These are phyloP conservation scores for Pelmatolapia mariae DNA, from an alignment of 2,113 vertebrate species.

Conservation along the genomic window DNA sequence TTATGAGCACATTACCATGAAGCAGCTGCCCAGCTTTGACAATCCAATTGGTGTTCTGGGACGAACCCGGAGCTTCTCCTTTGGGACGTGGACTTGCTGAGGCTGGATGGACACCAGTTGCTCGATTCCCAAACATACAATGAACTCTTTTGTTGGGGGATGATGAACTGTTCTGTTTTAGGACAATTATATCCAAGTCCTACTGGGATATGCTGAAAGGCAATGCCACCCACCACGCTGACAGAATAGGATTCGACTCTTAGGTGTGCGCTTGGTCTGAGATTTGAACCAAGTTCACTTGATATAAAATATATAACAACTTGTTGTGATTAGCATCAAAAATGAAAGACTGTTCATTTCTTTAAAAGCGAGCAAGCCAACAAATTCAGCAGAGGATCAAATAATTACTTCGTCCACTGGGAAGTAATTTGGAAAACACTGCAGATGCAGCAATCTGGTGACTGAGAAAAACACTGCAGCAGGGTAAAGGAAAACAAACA, in stretches of 20 bases:
- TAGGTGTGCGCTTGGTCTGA: not conserved
- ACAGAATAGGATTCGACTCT: not conserved
- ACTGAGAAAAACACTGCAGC: not conserved
- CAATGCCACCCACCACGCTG: not conserved
- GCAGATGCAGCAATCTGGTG: not conserved
- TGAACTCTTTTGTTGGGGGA: not conserved
- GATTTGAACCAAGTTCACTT: not conserved
- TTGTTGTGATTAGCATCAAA: not conserved
- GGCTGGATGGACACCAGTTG: conserved; percentile 1
- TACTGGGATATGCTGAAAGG: not conserved
- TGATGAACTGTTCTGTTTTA: not conserved
- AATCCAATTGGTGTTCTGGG: conserved; percentile 28
- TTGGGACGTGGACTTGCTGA: conserved; percentile 1
- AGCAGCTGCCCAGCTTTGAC: conserved; percentile 45
- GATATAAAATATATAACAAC: not conserved
- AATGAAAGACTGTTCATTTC: not conserved
- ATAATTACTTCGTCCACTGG: not conserved
- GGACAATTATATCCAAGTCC: not conserved
- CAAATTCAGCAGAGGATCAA: not conserved
- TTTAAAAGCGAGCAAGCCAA: not conserved
- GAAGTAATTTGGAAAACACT: not conserved
- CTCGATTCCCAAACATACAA: conserved; percentile 21
- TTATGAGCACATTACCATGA: conserved; percentile 30
- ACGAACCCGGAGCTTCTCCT: conserved; percentile 18
- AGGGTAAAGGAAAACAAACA: not conserved